These are phyloP conservation scores for Gortyna flavago DNA, from an alignment of 2,888 invertebrate species.

Conservation along the genomic window DNA sequence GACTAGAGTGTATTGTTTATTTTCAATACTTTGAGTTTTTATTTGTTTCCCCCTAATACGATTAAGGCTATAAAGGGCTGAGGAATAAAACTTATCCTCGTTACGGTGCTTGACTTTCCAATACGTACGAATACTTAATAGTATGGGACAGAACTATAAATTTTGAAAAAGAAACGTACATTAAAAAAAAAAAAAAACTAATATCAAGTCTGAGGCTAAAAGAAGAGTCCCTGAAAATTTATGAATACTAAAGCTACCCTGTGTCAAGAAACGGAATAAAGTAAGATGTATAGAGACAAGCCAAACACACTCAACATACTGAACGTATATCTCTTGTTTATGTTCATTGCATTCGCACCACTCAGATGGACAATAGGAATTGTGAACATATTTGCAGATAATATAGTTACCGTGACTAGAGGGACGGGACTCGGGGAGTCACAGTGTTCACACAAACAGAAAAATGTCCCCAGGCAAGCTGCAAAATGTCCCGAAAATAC, in stretches of 20 bases:
- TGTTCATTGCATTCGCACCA: slow-evolving; percentile 85
- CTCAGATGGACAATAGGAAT: slow-evolving; percentile 87
- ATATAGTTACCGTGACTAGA: slow-evolving; percentile 85
- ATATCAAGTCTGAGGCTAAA: slow-evolving; percentile 15
- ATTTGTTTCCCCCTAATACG: slow-evolving; percentile 77
- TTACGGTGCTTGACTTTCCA: slow-evolving; percentile 51
- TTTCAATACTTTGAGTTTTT: slow-evolving; percentile 81
- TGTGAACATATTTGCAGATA: slow-evolving; percentile 89
- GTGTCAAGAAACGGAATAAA: slow-evolving; percentile 63
- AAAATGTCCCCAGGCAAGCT: slow-evolving; percentile 89
- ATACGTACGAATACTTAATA: slow-evolving; percentile 18
- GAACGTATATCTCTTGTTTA: slow-evolving; percentile 84
- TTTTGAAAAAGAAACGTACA: slow-evolving; percentile 3
- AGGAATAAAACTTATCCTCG: slow-evolving; percentile 70
- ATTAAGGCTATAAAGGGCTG: slow-evolving; percentile 72
- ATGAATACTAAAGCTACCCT: slow-evolving; percentile 63
- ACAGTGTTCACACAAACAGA: slow-evolving; percentile 87
- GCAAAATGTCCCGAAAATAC: slow-evolving; percentile 90
- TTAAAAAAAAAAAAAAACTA: background rate
- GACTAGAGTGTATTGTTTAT: slow-evolving; percentile 83
- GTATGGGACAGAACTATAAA: background rate
- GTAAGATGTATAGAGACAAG: slow-evolving; percentile 74
- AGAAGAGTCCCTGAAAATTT: slow-evolving; percentile 46
- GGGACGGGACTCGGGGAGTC: slow-evolving; percentile 73
- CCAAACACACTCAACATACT: slow-evolving; percentile 69